Evolutionary conservation across 2,888 invertebrate genomes (phyloP).

Genomic region (Vesta saturnalis): DNA sequence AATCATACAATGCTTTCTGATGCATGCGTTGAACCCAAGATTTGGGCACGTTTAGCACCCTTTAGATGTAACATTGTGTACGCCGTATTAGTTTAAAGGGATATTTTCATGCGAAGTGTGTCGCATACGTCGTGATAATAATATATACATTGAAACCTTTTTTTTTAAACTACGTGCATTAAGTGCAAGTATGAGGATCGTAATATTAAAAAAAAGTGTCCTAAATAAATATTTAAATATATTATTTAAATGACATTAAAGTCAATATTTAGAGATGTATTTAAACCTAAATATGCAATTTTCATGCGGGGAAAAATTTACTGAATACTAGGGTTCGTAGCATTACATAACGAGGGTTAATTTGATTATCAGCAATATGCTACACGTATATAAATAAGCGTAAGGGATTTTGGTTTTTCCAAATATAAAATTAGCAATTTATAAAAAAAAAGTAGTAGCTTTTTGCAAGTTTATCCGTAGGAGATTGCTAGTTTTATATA

Average conservation of each 20-base stretch:
- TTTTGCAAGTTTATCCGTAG: constrained; percentile 15
- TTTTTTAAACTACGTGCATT: too few species aligned
- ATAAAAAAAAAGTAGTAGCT: constrained; percentile 19
- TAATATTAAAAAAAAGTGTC: background rate
- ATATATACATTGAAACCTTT: too few species aligned
- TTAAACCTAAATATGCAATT: constrained; percentile 3
- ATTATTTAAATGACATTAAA: constrained; percentile 5
- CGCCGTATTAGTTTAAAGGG: too few species aligned
- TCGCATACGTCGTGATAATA: too few species aligned
- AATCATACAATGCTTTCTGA: too few species aligned
- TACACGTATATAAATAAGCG: constrained; percentile 38
- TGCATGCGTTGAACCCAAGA: too few species aligned
- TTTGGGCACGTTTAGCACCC: too few species aligned
- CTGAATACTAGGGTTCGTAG: constrained; percentile 27
- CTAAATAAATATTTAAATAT: constrained; percentile 5
- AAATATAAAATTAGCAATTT: constrained; percentile 34
- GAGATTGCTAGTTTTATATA: constrained; percentile 32
- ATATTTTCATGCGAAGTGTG: too few species aligned
- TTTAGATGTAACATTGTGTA: too few species aligned
- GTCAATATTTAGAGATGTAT: constrained; percentile 12
- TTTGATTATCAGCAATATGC: constrained; percentile 33
- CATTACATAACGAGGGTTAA: constrained; percentile 31
- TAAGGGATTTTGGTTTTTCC: constrained; percentile 30
- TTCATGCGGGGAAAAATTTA: constrained; percentile 32
- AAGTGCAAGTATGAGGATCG: background rate